Evolutionary conservation across 2,113 vertebrate genomes (phyloP).

Genomic region (Diadophis punctatus): DNA sequence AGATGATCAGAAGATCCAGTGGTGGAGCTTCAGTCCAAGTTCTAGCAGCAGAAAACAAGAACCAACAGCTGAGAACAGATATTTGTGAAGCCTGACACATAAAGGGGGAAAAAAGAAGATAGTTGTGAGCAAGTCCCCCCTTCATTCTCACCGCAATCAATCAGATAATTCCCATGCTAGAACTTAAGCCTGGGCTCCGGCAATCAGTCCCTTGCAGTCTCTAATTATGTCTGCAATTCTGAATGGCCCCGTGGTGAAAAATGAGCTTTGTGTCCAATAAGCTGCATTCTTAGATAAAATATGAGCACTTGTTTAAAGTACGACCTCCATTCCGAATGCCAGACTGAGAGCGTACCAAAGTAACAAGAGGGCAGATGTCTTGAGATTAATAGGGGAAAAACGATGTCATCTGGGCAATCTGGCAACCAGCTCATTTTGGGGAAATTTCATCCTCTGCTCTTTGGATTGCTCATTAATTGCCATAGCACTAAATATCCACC

Average conservation of each 20-base stretch:
- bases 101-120: fast-evolving
- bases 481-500: neutral
- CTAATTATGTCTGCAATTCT: slow-evolving; percentile 3
- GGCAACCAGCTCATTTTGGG: neutral
- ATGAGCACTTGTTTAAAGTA: neutral
- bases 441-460: neutral
- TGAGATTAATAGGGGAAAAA: slow-evolving; percentile 30
- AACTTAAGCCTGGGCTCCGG: neutral
- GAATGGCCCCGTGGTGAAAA: neutral
- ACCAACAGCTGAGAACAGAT: neutral
- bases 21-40: neutral
- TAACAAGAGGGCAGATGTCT: slow-evolving; percentile 34
- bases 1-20: neutral
- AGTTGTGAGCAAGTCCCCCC: neutral
- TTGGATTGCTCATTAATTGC: neutral
- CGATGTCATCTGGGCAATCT: neutral
- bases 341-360: neutral
- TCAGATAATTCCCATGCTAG: neutral
- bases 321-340: neutral
- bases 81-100: neutral
- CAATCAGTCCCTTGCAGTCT: neutral
- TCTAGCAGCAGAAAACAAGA: neutral
- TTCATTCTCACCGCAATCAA: neutral
- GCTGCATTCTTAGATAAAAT: neutral
- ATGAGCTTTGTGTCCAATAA: neutral